Conservation (phyloP, 2,113 vertebrate genomes). For the Geococcyx californianus region DNA sequence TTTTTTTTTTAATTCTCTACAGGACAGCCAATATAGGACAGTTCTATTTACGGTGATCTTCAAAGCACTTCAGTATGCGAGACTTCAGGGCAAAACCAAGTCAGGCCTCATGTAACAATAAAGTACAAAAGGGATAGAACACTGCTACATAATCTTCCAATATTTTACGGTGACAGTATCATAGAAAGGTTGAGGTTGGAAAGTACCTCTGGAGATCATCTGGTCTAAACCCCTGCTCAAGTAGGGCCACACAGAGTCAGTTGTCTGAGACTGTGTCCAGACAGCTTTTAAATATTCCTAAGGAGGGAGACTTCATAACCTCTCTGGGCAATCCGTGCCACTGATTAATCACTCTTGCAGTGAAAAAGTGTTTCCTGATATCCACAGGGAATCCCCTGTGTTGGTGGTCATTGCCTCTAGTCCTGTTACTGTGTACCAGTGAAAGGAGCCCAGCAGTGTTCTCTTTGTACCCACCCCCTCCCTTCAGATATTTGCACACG, state of each 20-base stretch:
- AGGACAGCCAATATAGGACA: neutral
- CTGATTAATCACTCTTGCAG: neutral
- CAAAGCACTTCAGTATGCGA: neutral
- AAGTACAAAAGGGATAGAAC: neutral
- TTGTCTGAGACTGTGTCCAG: neutral
- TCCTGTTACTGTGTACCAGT: neutral
- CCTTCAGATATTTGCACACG: neutral
- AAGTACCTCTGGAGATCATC: neutral
- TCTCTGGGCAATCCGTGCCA: neutral
- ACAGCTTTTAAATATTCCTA: neutral
- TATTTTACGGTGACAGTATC: neutral
- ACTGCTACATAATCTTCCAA: neutral
- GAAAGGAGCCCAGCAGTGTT: neutral
- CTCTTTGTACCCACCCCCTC: neutral
- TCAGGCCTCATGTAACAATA: neutral
- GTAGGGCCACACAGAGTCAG: neutral
- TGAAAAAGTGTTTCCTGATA: neutral
- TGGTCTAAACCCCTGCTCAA: neutral
- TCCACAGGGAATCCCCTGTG: neutral
- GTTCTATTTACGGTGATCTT: neutral
- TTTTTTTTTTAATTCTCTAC: neutral
- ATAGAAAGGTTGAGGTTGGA: neutral
- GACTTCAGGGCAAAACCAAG: neutral
- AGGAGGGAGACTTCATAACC: neutral
- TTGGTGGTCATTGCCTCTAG: neutral